Conservation (phyloP, 2,797 vertebrate genomes). For the Caiman crocodilus region DNA sequence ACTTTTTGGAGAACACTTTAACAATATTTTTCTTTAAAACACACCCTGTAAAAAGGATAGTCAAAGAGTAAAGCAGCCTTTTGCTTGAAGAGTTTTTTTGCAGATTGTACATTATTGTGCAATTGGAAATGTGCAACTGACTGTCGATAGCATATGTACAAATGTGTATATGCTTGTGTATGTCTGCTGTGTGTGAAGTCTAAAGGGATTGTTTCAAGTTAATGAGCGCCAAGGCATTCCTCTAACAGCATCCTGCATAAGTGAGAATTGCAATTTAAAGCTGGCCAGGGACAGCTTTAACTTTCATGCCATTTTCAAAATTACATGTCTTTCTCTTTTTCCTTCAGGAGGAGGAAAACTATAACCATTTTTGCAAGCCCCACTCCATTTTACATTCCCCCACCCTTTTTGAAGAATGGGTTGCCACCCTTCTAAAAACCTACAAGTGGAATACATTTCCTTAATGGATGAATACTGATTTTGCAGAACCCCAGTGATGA, state of each 20-base stretch:
- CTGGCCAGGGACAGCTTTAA: slow-evolving; percentile 67
- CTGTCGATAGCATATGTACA: slow-evolving; percentile 34
- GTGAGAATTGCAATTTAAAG: slow-evolving; percentile 80
- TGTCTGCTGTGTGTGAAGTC: slow-evolving; percentile 76
- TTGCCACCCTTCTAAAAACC: slow-evolving; percentile 16
- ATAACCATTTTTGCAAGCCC: not conserved
- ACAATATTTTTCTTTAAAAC: not conserved
- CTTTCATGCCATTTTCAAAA: slow-evolving; percentile 64
- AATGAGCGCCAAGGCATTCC: slow-evolving; percentile 79
- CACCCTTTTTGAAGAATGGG: slow-evolving; percentile 2
- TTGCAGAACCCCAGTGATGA: slow-evolving; percentile 35
- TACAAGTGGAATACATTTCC: slow-evolving; percentile 33
- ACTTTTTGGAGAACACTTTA: not conserved
- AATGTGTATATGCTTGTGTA: slow-evolving; percentile 62
- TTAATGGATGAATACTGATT: slow-evolving; percentile 23
- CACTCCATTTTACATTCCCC: slow-evolving; percentile 27
- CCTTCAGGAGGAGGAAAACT: not conserved
- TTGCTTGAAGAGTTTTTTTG: not conserved
- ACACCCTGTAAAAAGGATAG: not conserved
- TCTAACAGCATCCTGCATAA: slow-evolving; percentile 71
- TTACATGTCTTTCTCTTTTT: slow-evolving; percentile 25
- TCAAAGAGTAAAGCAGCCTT: slow-evolving; percentile 7
- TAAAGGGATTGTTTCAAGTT: slow-evolving; percentile 74
- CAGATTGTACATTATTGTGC: slow-evolving; percentile 18
- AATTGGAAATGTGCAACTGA: slow-evolving; percentile 48